These are phyloP conservation scores for Saturnia japonica DNA, from an alignment of 2,888 invertebrate species.

Conservation along the genomic window DNA sequence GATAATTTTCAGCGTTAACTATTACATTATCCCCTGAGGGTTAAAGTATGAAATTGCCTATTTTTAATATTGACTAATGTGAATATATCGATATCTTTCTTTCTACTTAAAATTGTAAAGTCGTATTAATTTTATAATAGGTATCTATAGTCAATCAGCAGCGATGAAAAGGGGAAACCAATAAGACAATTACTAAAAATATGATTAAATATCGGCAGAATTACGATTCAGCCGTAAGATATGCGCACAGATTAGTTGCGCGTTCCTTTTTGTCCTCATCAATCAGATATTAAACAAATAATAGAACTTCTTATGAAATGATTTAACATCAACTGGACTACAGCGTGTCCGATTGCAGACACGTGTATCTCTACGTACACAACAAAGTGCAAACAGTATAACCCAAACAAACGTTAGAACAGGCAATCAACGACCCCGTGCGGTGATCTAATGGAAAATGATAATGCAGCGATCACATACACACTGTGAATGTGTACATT, in stretches of 20 bases:
- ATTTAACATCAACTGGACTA: not conserved
- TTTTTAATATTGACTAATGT: too few species aligned
- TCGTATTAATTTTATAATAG: too few species aligned
- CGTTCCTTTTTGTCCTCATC: not conserved
- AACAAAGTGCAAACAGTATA: not conserved
- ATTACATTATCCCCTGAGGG: too few species aligned
- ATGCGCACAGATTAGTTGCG: not conserved
- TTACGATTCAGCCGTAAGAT: not conserved
- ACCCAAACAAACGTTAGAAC: conserved; percentile 36
- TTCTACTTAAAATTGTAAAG: too few species aligned
- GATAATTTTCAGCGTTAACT: too few species aligned
- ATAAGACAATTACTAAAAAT: too few species aligned
- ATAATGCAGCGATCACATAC: conserved; percentile 65
- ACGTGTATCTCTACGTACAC: not conserved
- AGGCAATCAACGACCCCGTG: conserved; percentile 49
- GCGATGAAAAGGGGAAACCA: too few species aligned
- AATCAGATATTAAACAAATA: not conserved
- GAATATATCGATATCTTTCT: too few species aligned
- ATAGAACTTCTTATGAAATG: too few species aligned
- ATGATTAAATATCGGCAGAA: too few species aligned
- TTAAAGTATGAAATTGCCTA: too few species aligned
- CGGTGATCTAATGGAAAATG: conserved; percentile 64
- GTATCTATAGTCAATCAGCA: too few species aligned
- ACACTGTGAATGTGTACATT: conserved; percentile 55
- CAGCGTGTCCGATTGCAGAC: not conserved